Evolutionary conservation across 2,888 invertebrate genomes (phyloP), one percentile per base, ranked within the genome.

Genomic region (Sepioteuthis lessoniana): DNA sequence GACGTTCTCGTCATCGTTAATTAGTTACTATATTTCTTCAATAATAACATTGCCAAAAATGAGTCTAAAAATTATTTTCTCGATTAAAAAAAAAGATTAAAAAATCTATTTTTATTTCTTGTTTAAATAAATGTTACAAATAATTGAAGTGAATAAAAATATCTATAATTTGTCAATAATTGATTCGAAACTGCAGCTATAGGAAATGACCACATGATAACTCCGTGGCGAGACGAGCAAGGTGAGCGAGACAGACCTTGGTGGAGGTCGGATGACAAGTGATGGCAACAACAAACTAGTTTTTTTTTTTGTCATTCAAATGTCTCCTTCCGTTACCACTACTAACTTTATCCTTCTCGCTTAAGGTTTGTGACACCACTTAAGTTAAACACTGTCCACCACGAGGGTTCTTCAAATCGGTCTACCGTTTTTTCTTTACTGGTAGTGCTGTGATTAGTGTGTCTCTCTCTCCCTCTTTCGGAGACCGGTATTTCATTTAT

Each of bases 171-270:
- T 35, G 35, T 35, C n/a, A 13, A n/a, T 35, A 35, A 76, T 76
- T 76, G 35, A n/a, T 76, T n/a, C 76, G 76, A 76, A 76, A 76
- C 76, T n/a, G 19, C 76, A n/a, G 76, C 76, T 10, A n/a, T 76
- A n/a, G n/a, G 13, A n/a, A 76, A 25, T 5, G 7, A 55, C 25
- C 25, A n/a, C 0, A 7, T 10, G 10, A 76, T n/a, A n/a, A 35
- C 76, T 76, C n/a, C 10, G 76, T n/a, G 76, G 76, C n/a, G 35
- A 19, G 2, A 16, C 76, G n/a, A 76, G n/a, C 76, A 76, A 76
- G 76, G 76, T 76, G 76, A 76, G 76, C 76, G n/a, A 76, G 76
- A 16, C 92, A 92, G 46, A 92, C 92, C 46, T 92, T 92, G 92
- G 38, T 16, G 42, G 92, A 92, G 92, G 92, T 92, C 92, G 92